Conservation (phyloP, 2,888 invertebrate species). For the Cheilosia urbana region DNA sequence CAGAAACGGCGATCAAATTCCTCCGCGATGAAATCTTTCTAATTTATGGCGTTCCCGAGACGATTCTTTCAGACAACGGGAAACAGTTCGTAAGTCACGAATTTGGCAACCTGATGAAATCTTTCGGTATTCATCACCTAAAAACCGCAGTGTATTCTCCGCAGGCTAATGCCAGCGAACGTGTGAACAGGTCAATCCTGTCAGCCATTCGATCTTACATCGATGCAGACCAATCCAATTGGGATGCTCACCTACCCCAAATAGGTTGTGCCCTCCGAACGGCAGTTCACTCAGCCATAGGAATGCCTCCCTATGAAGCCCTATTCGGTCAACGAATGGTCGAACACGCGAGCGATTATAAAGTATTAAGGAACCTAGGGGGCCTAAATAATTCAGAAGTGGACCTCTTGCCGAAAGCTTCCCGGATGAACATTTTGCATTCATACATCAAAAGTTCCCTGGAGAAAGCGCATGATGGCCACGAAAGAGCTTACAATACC, state of each 20-base stretch:
- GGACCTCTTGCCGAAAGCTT: neutral
- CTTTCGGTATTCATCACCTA: neutral
- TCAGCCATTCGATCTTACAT: neutral
- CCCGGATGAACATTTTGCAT: neutral
- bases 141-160: neutral
- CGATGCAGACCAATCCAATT: neutral
- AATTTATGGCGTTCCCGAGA: neutral
- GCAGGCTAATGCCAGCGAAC: neutral
- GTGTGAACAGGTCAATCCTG: neutral
- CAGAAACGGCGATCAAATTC: neutral
- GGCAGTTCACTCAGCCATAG: neutral
- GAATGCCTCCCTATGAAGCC: no score
- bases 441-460: no score
- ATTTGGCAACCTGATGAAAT: neutral
- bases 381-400: neutral
- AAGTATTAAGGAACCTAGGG: neutral
- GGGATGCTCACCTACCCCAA: neutral
- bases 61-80: neutral
- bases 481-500: neutral
- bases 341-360: neutral
- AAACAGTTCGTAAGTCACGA: neutral
- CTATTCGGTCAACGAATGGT: no score
- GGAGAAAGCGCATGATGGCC: neutral
- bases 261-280: neutral
- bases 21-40: neutral